Conservation (phyloP, 2,113 vertebrate species). For the Rhabdornis inornatus region DNA sequence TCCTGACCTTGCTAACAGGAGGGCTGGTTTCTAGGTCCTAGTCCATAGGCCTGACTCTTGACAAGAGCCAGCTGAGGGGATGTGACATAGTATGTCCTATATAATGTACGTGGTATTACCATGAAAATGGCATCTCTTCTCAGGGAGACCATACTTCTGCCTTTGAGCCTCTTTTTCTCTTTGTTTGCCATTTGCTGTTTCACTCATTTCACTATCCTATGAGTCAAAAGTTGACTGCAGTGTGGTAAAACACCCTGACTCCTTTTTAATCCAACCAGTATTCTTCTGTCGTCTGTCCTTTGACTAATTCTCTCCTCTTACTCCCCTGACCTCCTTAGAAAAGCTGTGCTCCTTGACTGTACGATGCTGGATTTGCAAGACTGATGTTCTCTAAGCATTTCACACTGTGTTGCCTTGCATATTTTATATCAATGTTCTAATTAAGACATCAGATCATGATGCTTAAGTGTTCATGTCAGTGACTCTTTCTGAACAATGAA, state of each 20-base stretch:
- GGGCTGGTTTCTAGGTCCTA: not conserved
- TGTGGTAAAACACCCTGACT: not conserved
- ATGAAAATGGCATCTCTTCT: not conserved
- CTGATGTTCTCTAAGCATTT: not conserved
- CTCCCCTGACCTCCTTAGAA: not conserved
- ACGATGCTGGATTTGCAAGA: not conserved
- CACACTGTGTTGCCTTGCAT: not conserved
- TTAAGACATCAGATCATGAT: not conserved
- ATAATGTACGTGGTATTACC: not conserved
- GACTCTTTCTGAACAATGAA: not conserved
- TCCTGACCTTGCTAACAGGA: not conserved
- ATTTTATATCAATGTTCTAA: not conserved
- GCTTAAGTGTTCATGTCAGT: not conserved
- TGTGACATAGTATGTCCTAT: fast-evolving
- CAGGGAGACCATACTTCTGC: not conserved
- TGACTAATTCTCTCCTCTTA: not conserved
- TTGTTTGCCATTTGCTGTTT: not conserved
- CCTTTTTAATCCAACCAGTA: not conserved
- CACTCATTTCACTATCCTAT: not conserved
- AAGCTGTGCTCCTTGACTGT: not conserved
- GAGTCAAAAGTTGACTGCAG: not conserved
- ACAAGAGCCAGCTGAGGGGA: not conserved
- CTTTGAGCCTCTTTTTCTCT: not conserved
- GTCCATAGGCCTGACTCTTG: not conserved
- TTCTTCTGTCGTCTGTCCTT: not conserved